Percentiles rank a stretch among this genome's conserved stretches.
These are phyloP conservation scores for Montipora cactus DNA, from an alignment of 64 coral and sea anemone species.

Conservation along the genomic window DNA sequence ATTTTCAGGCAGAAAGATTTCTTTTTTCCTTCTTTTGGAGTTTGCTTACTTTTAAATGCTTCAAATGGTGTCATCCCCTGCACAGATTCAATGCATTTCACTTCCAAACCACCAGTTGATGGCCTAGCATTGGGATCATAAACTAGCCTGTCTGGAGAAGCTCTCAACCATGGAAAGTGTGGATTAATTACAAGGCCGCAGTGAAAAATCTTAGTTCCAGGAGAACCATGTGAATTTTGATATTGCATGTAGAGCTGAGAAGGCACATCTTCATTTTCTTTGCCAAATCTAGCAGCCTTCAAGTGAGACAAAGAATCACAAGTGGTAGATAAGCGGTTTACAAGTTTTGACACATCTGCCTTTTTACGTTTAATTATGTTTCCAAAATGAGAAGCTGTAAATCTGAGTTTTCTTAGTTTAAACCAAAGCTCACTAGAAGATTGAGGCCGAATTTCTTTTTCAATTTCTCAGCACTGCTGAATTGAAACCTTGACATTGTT, in stretches of 20 bases:
- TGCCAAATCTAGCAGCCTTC: conserved; percentile 69
- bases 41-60: conserved; percentile 52
- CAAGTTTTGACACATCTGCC: conserved; percentile 55
- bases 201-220: conserved; percentile 64
- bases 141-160: conserved; percentile 64
- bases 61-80: conserved; percentile 64
- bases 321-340: conserved; percentile 65
- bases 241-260: conserved; percentile 39
- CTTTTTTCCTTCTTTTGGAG: conserved; percentile 49
- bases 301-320: conserved; percentile 74
- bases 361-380: conserved; percentile 63
- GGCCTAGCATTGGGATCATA: conserved; percentile 60
- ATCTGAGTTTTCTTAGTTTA: conserved; percentile 70
- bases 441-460: conserved; percentile 57
- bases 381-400: conserved; percentile 84
- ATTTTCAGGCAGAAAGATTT: conserved; percentile 67
- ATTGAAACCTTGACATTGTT: conserved; percentile 72
- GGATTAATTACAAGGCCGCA: conserved; percentile 67
- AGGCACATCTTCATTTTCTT: conserved; percentile 69
- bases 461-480: conserved; percentile 46
- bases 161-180: conserved; percentile 69
- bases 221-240: conserved; percentile 67
- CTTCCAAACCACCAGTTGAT: conserved; percentile 61
- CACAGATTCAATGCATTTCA: conserved; percentile 69
- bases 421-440: conserved; percentile 65